These are phyloP conservation scores for Cordylochernes scorpioides DNA, from an alignment of 2,888 invertebrate species.

Conservation along the genomic window DNA sequence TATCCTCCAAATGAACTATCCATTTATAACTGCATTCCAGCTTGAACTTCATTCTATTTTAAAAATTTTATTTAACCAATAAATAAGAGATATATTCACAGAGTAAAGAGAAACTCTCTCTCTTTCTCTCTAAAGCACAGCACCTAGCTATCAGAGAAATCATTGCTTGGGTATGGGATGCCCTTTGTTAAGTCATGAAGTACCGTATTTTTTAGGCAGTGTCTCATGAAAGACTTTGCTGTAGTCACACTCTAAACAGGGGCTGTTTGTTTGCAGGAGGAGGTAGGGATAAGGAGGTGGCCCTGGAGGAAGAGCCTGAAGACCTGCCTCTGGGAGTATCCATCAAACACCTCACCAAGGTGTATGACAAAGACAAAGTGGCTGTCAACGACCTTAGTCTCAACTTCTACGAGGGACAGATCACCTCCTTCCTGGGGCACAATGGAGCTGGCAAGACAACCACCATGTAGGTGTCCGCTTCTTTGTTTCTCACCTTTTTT, in stretches of 20 bases:
- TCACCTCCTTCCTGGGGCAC: conserved; percentile 58
- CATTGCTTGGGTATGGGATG: too few species aligned
- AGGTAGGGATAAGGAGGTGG: background rate
- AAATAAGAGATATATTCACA: too few species aligned
- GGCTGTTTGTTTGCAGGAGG: background rate
- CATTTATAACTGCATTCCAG: too few species aligned
- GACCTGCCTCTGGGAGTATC: conserved; percentile 37
- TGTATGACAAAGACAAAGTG: conserved; percentile 26
- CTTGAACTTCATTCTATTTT: too few species aligned
- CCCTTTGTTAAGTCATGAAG: too few species aligned
- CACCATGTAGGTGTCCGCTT: conserved; percentile 35
- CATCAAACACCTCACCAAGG: conserved; percentile 40
- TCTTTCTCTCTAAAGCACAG: too few species aligned
- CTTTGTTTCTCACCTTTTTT: background rate
- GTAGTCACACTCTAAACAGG: background rate
- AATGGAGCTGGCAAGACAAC: conserved; percentile 84
- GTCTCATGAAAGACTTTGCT: too few species aligned
- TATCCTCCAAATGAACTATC: too few species aligned
- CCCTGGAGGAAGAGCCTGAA: conserved; percentile 26
- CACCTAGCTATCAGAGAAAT: too few species aligned
- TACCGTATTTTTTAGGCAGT: too few species aligned
- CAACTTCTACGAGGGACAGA: conserved; percentile 52
- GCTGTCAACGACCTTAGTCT: conserved; percentile 48
- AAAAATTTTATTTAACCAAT: too few species aligned
- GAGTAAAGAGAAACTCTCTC: too few species aligned